Evolutionary conservation across 1,140 invertebrate species (phyloP).

Genomic region (Drosophila punjabiensis): DNA sequence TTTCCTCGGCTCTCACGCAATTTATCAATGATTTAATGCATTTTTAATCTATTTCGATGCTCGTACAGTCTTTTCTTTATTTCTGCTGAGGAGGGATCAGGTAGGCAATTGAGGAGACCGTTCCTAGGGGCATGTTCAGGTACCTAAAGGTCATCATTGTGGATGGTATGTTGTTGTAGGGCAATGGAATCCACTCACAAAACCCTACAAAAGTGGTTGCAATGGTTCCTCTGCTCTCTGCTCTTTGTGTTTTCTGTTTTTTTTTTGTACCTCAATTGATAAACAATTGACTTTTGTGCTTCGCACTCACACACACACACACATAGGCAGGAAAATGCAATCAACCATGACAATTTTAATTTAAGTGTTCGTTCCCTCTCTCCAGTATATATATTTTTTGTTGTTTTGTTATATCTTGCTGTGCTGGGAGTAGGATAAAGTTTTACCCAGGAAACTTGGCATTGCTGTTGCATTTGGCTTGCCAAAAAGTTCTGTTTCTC

Average conservation of each 20-base stretch:
- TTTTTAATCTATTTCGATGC: conserved; percentile 75
- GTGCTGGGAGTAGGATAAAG: conserved; percentile 30
- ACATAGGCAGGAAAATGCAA: conserved; percentile 61
- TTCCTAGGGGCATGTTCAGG: conserved; percentile 42
- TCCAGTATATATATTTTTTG: neutral
- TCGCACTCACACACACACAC: neutral
- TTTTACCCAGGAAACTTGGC: conserved; percentile 53
- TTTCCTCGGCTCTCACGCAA: conserved; percentile 43
- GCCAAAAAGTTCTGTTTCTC: conserved; percentile 35
- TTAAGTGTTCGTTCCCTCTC: conserved; percentile 37
- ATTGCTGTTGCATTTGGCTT: conserved; percentile 31
- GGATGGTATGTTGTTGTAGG: conserved; percentile 46
- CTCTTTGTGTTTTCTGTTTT: conserved; percentile 7
- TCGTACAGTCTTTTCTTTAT: conserved; percentile 54
- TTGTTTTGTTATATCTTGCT: neutral
- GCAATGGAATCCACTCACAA: conserved; percentile 57
- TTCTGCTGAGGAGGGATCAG: conserved; percentile 31
- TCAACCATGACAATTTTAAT: conserved; percentile 68
- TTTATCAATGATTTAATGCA: conserved; percentile 78
- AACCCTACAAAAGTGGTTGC: conserved; percentile 37
- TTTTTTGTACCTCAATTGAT: conserved; percentile 64
- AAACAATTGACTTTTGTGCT: conserved; percentile 78
- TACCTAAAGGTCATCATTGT: conserved; percentile 38
- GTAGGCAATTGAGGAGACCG: conserved; percentile 38
- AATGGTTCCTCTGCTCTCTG: conserved; percentile 20